Conservation (phyloP, 64 coral and sea anemone genomes). For the Actinia equina region DNA sequence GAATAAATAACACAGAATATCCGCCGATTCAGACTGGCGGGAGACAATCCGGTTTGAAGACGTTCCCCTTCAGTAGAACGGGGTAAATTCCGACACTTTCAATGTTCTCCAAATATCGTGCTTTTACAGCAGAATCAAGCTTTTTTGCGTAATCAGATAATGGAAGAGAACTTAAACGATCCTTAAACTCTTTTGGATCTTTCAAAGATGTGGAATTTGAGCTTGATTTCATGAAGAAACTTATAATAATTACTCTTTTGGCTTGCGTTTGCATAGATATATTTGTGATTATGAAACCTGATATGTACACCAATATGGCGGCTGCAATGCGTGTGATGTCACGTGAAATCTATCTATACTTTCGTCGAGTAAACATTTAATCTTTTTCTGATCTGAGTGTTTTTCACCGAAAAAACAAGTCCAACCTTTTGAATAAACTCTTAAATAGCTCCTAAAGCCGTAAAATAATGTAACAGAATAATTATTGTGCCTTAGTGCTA, state of each 20-base stretch:
- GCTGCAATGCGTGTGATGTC: not conserved
- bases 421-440: no score
- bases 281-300: not conserved
- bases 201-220: not conserved
- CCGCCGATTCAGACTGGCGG: slow-evolving; percentile 16
- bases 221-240: not conserved
- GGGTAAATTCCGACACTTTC: slow-evolving; percentile 38
- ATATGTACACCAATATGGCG: slow-evolving; percentile 15
- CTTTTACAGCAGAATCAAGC: slow-evolving; percentile 36
- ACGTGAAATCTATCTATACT: no score
- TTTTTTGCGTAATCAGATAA: slow-evolving; percentile 41
- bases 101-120: slow-evolving; percentile 46
- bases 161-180: slow-evolving; percentile 7
- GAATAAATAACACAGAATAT: slow-evolving; percentile 3
- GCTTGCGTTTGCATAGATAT: not conserved
- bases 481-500: no score
- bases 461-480: no score
- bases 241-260: not conserved
- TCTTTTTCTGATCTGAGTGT: no score
- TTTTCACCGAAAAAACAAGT: no score
- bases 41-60: no score
- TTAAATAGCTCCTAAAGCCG: no score
- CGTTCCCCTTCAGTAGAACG: slow-evolving; percentile 17
- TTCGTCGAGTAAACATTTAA: no score
- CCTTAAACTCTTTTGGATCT: not conserved